phyloP scores from a whole-genome alignment of 2,113 vertebrate genomes.

The Barnardius zonarius region DNA sequence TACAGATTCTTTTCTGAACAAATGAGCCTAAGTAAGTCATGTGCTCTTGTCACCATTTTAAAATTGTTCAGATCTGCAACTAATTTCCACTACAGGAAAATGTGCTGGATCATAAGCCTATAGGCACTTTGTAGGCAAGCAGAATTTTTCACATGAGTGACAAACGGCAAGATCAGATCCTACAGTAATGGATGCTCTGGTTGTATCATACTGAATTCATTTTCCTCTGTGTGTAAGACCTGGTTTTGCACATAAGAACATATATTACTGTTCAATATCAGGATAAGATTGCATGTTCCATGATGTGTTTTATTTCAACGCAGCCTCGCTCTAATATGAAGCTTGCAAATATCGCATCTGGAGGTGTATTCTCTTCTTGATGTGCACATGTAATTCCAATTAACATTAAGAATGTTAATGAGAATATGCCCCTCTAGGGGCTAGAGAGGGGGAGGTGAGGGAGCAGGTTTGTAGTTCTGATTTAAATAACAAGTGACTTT shows the following conservation, averaged over 20 bases:
- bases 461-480: constrained; percentile 69
- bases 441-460: constrained; percentile 37
- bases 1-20: background rate
- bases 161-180: background rate
- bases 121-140: background rate
- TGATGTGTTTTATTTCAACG: constrained; percentile 55
- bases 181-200: background rate
- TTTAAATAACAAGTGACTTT: constrained; percentile 76
- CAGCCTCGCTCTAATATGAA: constrained; percentile 46
- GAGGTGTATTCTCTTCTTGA: constrained; percentile 66
- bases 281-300: background rate
- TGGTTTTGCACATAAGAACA: background rate
- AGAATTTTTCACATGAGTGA: constrained; percentile 9
- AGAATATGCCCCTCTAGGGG: constrained; percentile 63
- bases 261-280: background rate
- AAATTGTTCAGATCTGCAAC: background rate
- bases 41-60: background rate
- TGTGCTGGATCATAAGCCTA: constrained; percentile 10
- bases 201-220: background rate
- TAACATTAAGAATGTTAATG: constrained; percentile 72
- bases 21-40: background rate
- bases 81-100: constrained; percentile 18
- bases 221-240: background rate
- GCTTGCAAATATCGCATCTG: constrained; percentile 74
- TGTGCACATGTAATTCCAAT: constrained; percentile 76